phyloP scores from a whole-genome alignment of 2,888 invertebrate genomes.

The Eudasyphora cyanicolor region DNA sequence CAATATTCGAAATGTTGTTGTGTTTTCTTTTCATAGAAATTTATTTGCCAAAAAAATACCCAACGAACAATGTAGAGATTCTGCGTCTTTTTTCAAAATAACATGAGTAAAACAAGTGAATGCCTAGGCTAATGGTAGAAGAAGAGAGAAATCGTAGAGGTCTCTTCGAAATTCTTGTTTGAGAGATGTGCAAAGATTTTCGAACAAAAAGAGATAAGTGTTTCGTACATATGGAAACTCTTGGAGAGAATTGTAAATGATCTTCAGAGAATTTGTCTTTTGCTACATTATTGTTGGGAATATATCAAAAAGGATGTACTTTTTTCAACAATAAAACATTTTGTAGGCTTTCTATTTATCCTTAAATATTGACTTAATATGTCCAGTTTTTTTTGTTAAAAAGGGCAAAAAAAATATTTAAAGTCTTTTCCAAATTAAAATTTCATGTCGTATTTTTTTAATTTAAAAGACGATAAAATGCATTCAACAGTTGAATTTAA shows the following conservation, averaged over 20 bases:
- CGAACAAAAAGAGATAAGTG: conserved; percentile 3
- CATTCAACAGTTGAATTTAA: too few relatives aligned
- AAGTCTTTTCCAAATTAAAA: too few relatives aligned
- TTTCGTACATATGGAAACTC: background rate
- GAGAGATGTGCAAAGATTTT: background rate
- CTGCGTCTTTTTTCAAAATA: conserved; percentile 22
- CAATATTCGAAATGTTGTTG: conserved; percentile 20
- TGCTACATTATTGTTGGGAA: too few relatives aligned
- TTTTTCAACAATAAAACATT: too few relatives aligned
- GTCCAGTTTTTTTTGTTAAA: too few relatives aligned
- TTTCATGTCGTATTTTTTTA: too few relatives aligned
- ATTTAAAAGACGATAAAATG: too few relatives aligned
- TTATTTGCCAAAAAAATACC: conserved; percentile 55
- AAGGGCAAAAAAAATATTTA: too few relatives aligned
- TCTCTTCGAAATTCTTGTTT: background rate
- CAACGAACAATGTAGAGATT: conserved; percentile 24
- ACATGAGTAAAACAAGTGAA: conserved; percentile 16
- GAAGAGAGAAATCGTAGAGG: background rate
- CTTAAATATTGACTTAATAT: too few relatives aligned
- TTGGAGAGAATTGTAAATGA: background rate
- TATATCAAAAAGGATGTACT: too few relatives aligned
- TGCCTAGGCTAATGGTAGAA: background rate
- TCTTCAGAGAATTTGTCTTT: background rate
- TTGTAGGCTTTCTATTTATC: too few relatives aligned
- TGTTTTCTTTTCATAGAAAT: conserved; percentile 51